A percentile compares a stretch with the other conserved stretches of the same genome.
phyloP scores from a whole-genome alignment of 2,888 invertebrate species.

The Brenthis daphne region DNA sequence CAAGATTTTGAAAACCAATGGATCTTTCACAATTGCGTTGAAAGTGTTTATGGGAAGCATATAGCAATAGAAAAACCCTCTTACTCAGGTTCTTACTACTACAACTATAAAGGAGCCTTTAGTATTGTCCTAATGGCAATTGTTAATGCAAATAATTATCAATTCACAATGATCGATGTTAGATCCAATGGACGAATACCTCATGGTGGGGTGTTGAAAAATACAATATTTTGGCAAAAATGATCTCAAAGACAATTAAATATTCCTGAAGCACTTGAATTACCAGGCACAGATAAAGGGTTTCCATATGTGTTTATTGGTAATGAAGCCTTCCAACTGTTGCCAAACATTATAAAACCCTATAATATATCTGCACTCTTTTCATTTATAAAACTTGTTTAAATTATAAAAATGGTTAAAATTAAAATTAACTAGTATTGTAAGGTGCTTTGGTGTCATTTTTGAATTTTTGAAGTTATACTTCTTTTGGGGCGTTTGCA shows the following conservation, averaged over 20 bases:
- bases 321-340: not conserved
- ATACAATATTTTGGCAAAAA: constrained; percentile 1
- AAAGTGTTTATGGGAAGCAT: constrained; percentile 17
- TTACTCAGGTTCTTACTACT: constrained; percentile 31
- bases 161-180: constrained; percentile 35
- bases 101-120: constrained; percentile 33
- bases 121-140: constrained; percentile 36
- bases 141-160: too few relatives aligned
- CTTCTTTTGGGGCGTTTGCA: too few relatives aligned
- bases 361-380: not conserved
- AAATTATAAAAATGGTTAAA: too few relatives aligned
- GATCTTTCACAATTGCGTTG: constrained; percentile 8
- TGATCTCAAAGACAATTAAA: not conserved
- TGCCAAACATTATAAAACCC: not conserved
- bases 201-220: constrained; percentile 24
- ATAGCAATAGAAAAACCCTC: constrained; percentile 23
- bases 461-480: too few relatives aligned
- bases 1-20: constrained; percentile 3
- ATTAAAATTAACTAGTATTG: too few relatives aligned
- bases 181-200: constrained; percentile 32
- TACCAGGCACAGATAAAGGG: not conserved
- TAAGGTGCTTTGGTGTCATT: too few relatives aligned
- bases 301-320: not conserved
- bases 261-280: not conserved
- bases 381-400: too few relatives aligned